A percentile compares a stretch with the other conserved stretches of the same genome.
phyloP scores from a whole-genome alignment of 2,797 vertebrate species.

The Simalia tracyae region DNA sequence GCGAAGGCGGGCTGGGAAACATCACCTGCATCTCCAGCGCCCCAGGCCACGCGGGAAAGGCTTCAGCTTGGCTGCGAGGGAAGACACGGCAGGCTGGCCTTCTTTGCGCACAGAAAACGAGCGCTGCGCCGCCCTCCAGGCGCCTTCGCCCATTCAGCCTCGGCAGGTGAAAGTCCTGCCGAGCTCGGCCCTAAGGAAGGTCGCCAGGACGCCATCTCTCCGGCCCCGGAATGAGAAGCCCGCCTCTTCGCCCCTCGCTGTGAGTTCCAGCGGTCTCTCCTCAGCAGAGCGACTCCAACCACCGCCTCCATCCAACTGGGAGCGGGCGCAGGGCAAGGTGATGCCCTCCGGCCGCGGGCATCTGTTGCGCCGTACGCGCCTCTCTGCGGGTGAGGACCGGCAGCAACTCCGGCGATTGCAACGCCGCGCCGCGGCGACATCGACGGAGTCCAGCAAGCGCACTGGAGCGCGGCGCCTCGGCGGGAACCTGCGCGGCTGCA shows the following conservation, averaged over 20 bases:
- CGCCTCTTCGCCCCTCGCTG: background rate
- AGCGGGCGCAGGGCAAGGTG: background rate
- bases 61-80: background rate
- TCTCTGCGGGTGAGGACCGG: background rate
- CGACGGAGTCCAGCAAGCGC: background rate
- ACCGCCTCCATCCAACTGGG: background rate
- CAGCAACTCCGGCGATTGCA: background rate
- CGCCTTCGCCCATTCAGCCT: background rate
- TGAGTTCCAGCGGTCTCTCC: background rate
- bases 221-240: background rate
- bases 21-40: background rate
- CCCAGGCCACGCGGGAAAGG: background rate
- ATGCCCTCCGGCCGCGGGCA: background rate
- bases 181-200: background rate
- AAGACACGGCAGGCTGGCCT: background rate
- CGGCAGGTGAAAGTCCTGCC: background rate
- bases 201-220: background rate
- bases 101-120: background rate
- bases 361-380: background rate
- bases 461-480: background rate
- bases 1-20: background rate
- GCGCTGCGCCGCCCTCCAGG: background rate
- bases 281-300: background rate
- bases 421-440: background rate
- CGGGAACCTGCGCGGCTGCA: background rate